Percentiles rank a stretch among this genome's conserved stretches.
Conservation (phyloP, 2,888 invertebrate species). For the Suillia variegata region DNA sequence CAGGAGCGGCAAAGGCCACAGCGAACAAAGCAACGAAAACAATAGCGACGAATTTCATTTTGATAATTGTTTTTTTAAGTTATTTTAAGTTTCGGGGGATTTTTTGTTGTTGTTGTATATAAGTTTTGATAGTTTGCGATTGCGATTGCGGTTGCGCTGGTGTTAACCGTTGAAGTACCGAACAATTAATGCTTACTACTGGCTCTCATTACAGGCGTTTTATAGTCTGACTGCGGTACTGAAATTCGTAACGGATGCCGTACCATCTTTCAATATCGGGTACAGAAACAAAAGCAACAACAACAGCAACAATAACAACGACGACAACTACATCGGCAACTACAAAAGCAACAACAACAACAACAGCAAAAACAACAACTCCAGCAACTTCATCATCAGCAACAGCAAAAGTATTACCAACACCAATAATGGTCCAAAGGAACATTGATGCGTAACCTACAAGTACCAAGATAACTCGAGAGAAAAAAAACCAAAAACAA, state of each 20-base stretch:
- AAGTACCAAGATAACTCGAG: neutral
- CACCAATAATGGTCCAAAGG: neutral
- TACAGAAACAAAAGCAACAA: slow-evolving; percentile 17
- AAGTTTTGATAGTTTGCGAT: neutral
- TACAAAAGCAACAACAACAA: slow-evolving; percentile 6
- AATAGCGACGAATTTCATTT: slow-evolving; percentile 43
- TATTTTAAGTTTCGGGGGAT: neutral
- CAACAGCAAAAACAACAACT: neutral
- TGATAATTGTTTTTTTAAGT: slow-evolving; percentile 12
- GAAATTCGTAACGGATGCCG: slow-evolving; percentile 18
- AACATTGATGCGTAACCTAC: neutral
- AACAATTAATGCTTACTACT: slow-evolving; percentile 47
- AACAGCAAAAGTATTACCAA: neutral
- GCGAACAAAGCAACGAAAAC: slow-evolving; percentile 44
- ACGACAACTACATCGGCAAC: slow-evolving; percentile 5
- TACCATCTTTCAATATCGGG: no score
- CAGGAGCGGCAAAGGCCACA: slow-evolving; percentile 47
- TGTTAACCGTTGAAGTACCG: slow-evolving; percentile 32
- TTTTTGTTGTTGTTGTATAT: slow-evolving; percentile 14
- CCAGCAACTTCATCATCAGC: slow-evolving; percentile 4
- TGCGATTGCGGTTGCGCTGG: slow-evolving; percentile 11
- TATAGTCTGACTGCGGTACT: slow-evolving; percentile 30
- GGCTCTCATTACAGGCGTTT: slow-evolving; percentile 35
- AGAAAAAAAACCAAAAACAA: neutral
- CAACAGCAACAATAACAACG: neutral